Evolutionary conservation across 1,140 invertebrate genomes (phyloP).

Genomic region (Drosophila sproati): DNA sequence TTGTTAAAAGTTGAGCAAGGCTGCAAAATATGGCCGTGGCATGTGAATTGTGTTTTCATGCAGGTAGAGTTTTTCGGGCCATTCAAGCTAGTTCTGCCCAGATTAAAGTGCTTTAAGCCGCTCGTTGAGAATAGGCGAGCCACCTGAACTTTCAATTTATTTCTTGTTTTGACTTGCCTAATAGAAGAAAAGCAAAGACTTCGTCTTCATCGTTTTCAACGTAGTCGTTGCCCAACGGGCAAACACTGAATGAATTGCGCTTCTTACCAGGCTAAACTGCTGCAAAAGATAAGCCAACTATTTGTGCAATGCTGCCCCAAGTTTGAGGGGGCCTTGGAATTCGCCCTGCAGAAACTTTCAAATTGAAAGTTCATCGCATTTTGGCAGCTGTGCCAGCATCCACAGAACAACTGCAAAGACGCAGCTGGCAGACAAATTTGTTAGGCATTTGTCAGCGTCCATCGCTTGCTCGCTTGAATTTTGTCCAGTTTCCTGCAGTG

Average conservation of each 20-base stretch:
- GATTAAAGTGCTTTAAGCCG: constrained; percentile 48
- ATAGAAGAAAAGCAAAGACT: constrained; percentile 58
- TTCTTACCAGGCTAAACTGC: constrained; percentile 50
- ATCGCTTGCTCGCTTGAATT: neutral
- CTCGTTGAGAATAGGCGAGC: constrained; percentile 1
- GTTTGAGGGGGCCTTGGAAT: neutral
- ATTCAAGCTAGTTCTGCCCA: neutral
- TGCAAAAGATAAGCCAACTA: constrained; percentile 57
- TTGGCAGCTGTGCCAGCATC: constrained; percentile 44
- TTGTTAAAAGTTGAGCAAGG: constrained; percentile 49
- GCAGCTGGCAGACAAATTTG: constrained; percentile 24
- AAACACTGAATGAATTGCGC: constrained; percentile 64
- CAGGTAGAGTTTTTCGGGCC: neutral
- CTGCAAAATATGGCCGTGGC: constrained; percentile 50
- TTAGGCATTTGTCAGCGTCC: constrained; percentile 25
- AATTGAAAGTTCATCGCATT: constrained; percentile 70
- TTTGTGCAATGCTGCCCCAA: constrained; percentile 30
- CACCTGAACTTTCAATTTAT: constrained; percentile 74
- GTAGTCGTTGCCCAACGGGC: constrained; percentile 12
- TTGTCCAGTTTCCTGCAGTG: neutral
- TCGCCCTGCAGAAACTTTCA: constrained; percentile 44
- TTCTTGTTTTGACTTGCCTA: constrained; percentile 63
- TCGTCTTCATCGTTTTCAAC: neutral
- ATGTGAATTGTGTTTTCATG: constrained; percentile 69
- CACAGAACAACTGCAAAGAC: neutral